Evolutionary conservation across 2,797 vertebrate species (phyloP).

Genomic region (Myoxocephalus aenaeus): DNA sequence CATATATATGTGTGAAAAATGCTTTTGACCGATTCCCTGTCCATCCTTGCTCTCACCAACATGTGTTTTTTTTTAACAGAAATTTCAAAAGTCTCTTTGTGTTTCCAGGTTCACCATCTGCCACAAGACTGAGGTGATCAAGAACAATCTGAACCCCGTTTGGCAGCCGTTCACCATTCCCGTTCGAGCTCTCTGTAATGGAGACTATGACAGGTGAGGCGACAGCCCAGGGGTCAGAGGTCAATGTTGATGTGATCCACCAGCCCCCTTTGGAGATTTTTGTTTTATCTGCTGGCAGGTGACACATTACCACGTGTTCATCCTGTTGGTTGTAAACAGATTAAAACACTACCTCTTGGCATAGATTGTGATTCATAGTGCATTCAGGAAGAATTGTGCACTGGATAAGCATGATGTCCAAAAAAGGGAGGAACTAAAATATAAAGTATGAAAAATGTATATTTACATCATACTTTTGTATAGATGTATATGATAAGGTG

Average conservation of each 20-base stretch:
- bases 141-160: conserved; percentile 93
- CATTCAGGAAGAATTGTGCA: neutral
- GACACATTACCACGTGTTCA: neutral
- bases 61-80: neutral
- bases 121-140: conserved; percentile 94
- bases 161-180: conserved; percentile 94
- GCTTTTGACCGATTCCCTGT: neutral
- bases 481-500: neutral
- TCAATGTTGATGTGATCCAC: neutral
- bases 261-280: no score
- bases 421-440: neutral
- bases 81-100: conserved; percentile 4
- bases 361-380: neutral
- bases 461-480: neutral
- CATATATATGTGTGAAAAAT: neutral
- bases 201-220: conserved; percentile 90
- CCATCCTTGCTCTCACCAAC: neutral
- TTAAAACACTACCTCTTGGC: neutral
- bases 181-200: conserved; percentile 91
- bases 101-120: conserved; percentile 91
- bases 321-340: neutral
- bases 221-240: neutral
- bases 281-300: neutral
- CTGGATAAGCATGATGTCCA: neutral
- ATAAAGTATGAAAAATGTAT: neutral